Percentiles rank a stretch among this genome's conserved stretches.
These are phyloP conservation scores for Leuciscus idus DNA, from an alignment of 2,113 vertebrate species.

Conservation along the genomic window DNA sequence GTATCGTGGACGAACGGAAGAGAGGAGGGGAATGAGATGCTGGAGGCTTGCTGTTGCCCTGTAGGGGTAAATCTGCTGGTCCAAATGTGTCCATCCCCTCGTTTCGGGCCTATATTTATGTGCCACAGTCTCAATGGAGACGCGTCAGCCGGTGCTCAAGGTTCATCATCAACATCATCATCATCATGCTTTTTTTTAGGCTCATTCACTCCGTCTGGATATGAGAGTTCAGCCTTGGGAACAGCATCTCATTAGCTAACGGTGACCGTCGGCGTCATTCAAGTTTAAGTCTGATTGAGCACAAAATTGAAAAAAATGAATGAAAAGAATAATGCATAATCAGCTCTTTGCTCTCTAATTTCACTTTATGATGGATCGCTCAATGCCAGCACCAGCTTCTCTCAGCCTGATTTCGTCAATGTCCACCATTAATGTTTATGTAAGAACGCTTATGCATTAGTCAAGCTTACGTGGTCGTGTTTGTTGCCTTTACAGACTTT, in stretches of 20 bases:
- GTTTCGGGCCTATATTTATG: constrained; percentile 63
- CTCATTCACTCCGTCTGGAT: constrained; percentile 14
- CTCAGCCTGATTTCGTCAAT: neutral
- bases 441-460: neutral
- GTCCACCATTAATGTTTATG: neutral
- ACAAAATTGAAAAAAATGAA: neutral
- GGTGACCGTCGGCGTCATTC: constrained; percentile 15
- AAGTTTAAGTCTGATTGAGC: constrained; percentile 25
- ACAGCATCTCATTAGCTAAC: constrained; percentile 42
- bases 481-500: neutral
- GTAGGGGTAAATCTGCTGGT: constrained; percentile 16
- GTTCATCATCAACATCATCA: neutral
- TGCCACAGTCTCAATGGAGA: neutral
- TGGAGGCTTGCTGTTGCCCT: neutral
- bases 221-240: constrained; percentile 71
- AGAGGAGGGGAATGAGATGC: neutral
- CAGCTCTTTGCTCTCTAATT: no score
- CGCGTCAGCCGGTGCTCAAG: neutral
- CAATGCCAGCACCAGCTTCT: neutral
- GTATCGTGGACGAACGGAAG: neutral
- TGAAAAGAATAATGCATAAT: constrained; percentile 14
- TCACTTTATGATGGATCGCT: neutral
- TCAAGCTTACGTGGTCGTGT: neutral
- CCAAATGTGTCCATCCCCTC: constrained; percentile 18
- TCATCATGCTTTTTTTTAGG: neutral